Evolutionary conservation across 2,797 vertebrate genomes (phyloP).

Genomic region (Zenarchopterus dispar): DNA sequence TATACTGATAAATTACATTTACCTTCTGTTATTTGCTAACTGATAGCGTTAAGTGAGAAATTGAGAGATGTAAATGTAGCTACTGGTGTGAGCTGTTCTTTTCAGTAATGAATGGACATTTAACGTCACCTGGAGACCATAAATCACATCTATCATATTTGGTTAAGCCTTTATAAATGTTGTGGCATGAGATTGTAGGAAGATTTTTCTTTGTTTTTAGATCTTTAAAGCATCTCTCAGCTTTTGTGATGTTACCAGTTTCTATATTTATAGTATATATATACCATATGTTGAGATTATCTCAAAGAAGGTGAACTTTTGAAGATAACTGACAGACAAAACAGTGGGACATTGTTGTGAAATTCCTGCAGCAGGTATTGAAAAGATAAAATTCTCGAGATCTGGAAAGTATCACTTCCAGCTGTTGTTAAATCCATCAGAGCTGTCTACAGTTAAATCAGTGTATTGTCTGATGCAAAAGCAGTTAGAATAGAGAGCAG

Average conservation of each 20-base stretch:
- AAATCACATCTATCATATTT: too few relatives aligned
- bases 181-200: not conserved
- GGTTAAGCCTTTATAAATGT: too few relatives aligned
- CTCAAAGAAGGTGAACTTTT: constrained; percentile 43
- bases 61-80: too few relatives aligned
- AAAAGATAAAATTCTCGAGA: constrained; percentile 64
- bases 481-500: constrained; percentile 64
- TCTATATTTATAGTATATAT: constrained; percentile 2
- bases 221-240: not conserved
- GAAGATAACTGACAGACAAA: constrained; percentile 71
- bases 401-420: constrained; percentile 74
- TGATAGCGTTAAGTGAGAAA: too few relatives aligned
- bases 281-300: constrained; percentile 28
- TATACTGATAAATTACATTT: too few relatives aligned
- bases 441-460: constrained; percentile 70
- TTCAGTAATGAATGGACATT: too few relatives aligned
- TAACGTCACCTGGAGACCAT: too few relatives aligned
- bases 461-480: constrained; percentile 77
- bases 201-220: not conserved
- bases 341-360: constrained; percentile 63
- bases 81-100: too few relatives aligned
- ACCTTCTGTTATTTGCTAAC: too few relatives aligned
- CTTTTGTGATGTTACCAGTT: not conserved
- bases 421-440: constrained; percentile 73
- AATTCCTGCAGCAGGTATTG: constrained; percentile 57